A percentile compares a stretch with the other conserved stretches of the same genome.
Conservation (phyloP, 2,888 invertebrate species). For the Eutolmus rufibarbis region DNA sequence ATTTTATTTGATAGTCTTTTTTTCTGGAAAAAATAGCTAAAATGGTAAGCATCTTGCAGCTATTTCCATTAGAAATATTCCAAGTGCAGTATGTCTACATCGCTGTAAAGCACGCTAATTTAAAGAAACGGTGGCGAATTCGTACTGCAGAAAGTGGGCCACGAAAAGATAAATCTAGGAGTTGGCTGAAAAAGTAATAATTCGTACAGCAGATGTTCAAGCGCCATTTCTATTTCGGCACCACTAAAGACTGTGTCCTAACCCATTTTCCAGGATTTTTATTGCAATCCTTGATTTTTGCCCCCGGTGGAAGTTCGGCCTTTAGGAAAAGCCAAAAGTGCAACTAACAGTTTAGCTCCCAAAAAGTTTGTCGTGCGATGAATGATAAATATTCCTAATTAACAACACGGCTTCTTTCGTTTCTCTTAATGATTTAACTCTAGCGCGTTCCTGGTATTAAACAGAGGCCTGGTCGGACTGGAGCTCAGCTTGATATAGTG, state of each 20-base stretch:
- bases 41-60: not conserved
- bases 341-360: not conserved
- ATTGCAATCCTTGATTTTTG: not conserved
- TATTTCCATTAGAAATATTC: not conserved
- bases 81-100: not conserved
- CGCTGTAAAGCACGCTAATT: not conserved
- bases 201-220: not conserved
- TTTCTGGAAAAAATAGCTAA: not conserved
- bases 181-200: not conserved
- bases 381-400: constrained; percentile 28
- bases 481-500: not conserved
- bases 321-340: not conserved
- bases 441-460: not conserved
- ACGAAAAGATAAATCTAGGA: not conserved
- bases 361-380: not conserved
- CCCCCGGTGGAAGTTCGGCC: not conserved
- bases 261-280: not conserved
- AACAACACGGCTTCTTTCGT: not conserved
- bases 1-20: not conserved
- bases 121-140: not conserved
- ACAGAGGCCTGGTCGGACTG: not conserved
- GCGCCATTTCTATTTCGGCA: not conserved
- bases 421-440: not conserved
- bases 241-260: not conserved
- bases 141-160: not conserved